Conservation (phyloP, 1,140 invertebrate genomes). For the Yoshiicerus persimilis region DNA sequence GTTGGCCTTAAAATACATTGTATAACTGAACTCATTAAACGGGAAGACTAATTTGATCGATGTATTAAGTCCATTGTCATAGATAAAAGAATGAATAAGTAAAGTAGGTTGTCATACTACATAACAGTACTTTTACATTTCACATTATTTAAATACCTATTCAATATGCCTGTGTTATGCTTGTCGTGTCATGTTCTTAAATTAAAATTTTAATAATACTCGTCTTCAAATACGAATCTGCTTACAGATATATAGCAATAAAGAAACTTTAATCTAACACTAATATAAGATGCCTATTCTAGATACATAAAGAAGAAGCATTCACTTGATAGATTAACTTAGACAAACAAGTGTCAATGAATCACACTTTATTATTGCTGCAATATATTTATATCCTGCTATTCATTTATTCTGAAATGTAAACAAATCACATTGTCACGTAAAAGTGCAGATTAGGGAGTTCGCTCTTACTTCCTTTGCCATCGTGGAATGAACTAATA, state of each 20-base stretch:
- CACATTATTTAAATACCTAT: no score
- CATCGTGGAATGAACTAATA: neutral
- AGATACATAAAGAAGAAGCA: neutral
- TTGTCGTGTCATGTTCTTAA: neutral
- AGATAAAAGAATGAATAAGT: neutral
- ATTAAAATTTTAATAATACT: neutral
- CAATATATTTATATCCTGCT: neutral
- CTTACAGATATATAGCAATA: neutral
- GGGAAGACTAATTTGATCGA: neutral
- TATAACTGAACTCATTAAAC: neutral
- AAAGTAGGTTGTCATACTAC: neutral
- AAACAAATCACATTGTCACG: neutral
- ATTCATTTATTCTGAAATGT: neutral
- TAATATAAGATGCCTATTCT: neutral
- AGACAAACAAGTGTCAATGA: slow-evolving; percentile 3
- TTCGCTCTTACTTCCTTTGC: neutral
- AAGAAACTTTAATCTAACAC: neutral
- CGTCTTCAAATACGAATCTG: no score
- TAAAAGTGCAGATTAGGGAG: neutral
- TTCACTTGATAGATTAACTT: neutral
- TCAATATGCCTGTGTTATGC: no score
- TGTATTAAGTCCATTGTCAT: neutral
- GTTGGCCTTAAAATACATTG: neutral
- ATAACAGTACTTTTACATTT: neutral
- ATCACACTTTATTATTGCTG: neutral